Evolutionary conservation across 1,140 invertebrate genomes (phyloP).

Genomic region (Cepaea nemoralis): DNA sequence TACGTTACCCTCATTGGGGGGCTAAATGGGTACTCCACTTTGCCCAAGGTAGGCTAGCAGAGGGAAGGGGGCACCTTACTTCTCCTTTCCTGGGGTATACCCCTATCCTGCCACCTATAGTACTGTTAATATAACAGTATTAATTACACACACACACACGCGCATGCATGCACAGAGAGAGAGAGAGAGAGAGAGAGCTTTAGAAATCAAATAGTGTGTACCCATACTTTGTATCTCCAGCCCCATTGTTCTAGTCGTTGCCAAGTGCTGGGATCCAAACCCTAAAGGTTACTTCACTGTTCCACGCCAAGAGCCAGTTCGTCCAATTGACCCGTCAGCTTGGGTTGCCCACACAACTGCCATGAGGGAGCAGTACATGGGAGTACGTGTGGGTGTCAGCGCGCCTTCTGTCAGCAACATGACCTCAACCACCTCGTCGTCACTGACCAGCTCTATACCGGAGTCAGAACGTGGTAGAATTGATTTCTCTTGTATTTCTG

Average conservation of each 20-base stretch:
- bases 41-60: no score
- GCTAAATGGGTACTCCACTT: no score
- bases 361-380: conserved; percentile 68
- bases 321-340: conserved; percentile 97
- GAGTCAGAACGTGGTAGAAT: conserved; percentile 77
- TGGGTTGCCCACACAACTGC: conserved; percentile 95
- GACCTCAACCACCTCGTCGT: conserved; percentile 81
- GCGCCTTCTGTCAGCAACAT: conserved; percentile 82
- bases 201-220: no score
- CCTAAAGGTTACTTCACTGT: conserved; percentile 93
- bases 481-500: neutral
- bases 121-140: no score
- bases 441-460: conserved; percentile 84
- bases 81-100: no score
- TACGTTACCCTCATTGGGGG: no score
- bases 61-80: no score
- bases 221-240: conserved; percentile 61
- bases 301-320: conserved; percentile 90
- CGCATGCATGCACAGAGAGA: no score
- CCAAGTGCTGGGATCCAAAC: conserved; percentile 88
- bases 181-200: no score
- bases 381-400: conserved; percentile 73
- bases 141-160: no score
- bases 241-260: conserved; percentile 71
- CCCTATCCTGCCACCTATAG: no score